These are phyloP conservation scores for Catostomus latipinnis DNA, from an alignment of 2,797 vertebrate species.

Conservation along the genomic window DNA sequence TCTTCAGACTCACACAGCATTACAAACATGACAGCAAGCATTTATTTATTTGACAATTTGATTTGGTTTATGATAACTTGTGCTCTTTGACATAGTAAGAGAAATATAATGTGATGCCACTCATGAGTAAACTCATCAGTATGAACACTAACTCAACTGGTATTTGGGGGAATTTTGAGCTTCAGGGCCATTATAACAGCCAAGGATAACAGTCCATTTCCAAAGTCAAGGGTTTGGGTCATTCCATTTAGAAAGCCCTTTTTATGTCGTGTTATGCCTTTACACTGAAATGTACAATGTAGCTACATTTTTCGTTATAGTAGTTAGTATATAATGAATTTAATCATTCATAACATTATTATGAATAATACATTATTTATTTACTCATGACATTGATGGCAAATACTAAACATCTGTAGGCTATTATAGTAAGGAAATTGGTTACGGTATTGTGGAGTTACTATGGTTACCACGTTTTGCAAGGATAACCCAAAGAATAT, in stretches of 20 bases:
- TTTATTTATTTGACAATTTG: too few relatives aligned
- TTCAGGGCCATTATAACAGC: conserved; percentile 12
- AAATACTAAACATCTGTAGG: too few relatives aligned
- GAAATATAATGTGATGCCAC: conserved; percentile 66
- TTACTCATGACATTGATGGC: too few relatives aligned
- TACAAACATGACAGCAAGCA: not conserved
- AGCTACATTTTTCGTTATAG: too few relatives aligned
- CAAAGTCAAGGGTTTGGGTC: conserved; percentile 34
- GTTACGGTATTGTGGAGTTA: too few relatives aligned
- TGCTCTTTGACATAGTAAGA: conserved; percentile 27
- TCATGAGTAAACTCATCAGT: conserved; percentile 75
- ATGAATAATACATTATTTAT: too few relatives aligned
- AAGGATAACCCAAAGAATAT: too few relatives aligned
- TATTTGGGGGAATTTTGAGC: conserved; percentile 74
- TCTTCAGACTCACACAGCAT: too few relatives aligned
- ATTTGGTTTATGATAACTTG: conserved; percentile 25
- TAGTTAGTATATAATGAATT: too few relatives aligned
- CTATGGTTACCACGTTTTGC: too few relatives aligned
- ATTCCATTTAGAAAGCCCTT: not conserved
- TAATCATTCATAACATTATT: too few relatives aligned
- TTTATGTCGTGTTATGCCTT: not conserved
- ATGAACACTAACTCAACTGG: conserved; percentile 69
- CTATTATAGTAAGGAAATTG: too few relatives aligned
- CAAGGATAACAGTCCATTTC: conserved; percentile 15
- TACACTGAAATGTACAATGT: not conserved